Evolutionary conservation across 2,113 vertebrate genomes (phyloP).

Genomic region (Dinomys branickii): DNA sequence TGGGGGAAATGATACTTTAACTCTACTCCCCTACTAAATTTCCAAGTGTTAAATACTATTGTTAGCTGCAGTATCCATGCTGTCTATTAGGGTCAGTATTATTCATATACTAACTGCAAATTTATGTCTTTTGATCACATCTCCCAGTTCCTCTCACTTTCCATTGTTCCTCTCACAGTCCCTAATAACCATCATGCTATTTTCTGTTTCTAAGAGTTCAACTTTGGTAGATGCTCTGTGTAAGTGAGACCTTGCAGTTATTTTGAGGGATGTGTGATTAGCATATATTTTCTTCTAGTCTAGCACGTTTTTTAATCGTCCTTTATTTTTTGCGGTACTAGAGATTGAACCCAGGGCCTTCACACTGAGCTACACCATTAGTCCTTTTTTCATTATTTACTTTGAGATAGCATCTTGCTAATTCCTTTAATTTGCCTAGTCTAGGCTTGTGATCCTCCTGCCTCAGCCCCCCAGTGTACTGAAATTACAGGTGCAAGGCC

Average conservation of each 20-base stretch:
- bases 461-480: not conserved
- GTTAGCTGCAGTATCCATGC: not conserved
- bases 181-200: not conserved
- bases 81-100: not conserved
- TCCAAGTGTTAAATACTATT: not conserved
- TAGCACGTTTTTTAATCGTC: too few relatives aligned
- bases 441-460: not conserved
- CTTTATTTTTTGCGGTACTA: not conserved
- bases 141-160: not conserved
- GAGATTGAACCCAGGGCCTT: not conserved
- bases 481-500: too few relatives aligned
- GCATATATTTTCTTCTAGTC: too few relatives aligned
- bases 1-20: not conserved
- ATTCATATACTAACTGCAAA: not conserved
- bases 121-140: not conserved
- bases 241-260: not conserved
- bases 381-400: not conserved
- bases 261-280: not conserved
- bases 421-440: not conserved
- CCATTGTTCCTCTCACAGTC: not conserved
- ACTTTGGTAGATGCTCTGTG: not conserved
- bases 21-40: not conserved
- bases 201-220: not conserved
- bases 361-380: not conserved
- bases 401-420: not conserved